phyloP scores from a whole-genome alignment of 2,113 vertebrate genomes.

The Coregonus clupeaformis region DNA sequence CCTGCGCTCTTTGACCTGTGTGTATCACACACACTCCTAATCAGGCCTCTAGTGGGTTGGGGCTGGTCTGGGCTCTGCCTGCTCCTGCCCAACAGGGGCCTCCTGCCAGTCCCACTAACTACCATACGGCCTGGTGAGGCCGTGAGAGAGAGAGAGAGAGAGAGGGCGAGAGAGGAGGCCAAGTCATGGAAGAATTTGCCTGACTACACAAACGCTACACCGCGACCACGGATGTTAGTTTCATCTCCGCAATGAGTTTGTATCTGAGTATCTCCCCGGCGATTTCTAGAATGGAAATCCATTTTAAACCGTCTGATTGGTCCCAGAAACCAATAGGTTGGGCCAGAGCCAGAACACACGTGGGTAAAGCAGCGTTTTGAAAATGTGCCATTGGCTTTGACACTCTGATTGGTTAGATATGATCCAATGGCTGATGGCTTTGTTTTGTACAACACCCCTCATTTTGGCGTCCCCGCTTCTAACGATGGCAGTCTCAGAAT shows the following conservation, averaged over 20 bases:
- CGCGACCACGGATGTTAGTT: neutral
- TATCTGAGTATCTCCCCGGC: too few species aligned
- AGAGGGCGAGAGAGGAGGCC: slow-evolving; percentile 5
- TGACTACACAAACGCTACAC: too few species aligned
- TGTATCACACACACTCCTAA: slow-evolving; percentile 24
- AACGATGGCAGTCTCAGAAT: too few species aligned
- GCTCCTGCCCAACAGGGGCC: slow-evolving; percentile 33
- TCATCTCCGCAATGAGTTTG: neutral
- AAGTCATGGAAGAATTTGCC: neutral
- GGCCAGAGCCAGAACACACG: neutral
- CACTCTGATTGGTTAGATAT: too few species aligned
- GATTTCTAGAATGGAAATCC: too few species aligned
- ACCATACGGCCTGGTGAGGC: slow-evolving; percentile 11
- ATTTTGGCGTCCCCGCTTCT: too few species aligned
- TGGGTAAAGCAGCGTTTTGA: neutral
- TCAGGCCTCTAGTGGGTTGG: slow-evolving; percentile 55
- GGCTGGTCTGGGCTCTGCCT: slow-evolving; percentile 27
- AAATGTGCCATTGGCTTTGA: too few species aligned
- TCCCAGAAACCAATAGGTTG: neutral
- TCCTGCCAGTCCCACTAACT: slow-evolving; percentile 35
- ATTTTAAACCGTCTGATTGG: neutral
- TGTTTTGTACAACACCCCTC: too few species aligned
- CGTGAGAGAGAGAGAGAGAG: slow-evolving; percentile 19
- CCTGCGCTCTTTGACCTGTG: too few species aligned
- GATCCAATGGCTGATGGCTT: too few species aligned